Conservation (phyloP, 2,797 vertebrate species). For the Eulemur coronatus region DNA sequence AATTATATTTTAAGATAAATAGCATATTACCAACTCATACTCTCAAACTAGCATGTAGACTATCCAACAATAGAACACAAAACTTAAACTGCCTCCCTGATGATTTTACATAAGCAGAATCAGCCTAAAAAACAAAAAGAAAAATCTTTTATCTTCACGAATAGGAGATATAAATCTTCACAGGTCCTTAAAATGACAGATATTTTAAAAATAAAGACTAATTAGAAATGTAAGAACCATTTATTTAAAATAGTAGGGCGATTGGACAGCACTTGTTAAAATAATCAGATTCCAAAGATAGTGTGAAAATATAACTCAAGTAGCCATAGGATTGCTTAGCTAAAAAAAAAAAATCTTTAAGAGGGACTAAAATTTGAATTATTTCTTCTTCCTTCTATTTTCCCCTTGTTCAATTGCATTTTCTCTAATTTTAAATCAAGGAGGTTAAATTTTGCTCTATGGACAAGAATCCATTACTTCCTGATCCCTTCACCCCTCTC, state of each 20-base stretch:
- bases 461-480: not conserved
- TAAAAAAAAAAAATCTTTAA: not conserved
- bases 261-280: constrained; percentile 39
- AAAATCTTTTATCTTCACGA: not conserved
- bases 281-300: constrained; percentile 33
- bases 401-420: not conserved
- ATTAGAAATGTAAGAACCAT: constrained; percentile 3
- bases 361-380: not conserved
- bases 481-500: not conserved
- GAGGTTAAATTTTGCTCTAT: not conserved
- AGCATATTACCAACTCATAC: not conserved
- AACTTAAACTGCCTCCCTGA: not conserved
- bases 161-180: not conserved
- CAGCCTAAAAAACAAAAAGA: not conserved
- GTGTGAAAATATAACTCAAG: constrained; percentile 9
- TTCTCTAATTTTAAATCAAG: constrained; percentile 3
- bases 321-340: not conserved
- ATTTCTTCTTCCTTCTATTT: not conserved
- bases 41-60: not conserved
- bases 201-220: constrained; percentile 54
- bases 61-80: not conserved
- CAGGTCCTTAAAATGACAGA: not conserved
- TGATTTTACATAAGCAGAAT: constrained; percentile 6
- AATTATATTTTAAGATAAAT: constrained; percentile 4
- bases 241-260: constrained; percentile 34